Conservation (phyloP, 2,888 invertebrate genomes). For the Portevinia maculata region DNA sequence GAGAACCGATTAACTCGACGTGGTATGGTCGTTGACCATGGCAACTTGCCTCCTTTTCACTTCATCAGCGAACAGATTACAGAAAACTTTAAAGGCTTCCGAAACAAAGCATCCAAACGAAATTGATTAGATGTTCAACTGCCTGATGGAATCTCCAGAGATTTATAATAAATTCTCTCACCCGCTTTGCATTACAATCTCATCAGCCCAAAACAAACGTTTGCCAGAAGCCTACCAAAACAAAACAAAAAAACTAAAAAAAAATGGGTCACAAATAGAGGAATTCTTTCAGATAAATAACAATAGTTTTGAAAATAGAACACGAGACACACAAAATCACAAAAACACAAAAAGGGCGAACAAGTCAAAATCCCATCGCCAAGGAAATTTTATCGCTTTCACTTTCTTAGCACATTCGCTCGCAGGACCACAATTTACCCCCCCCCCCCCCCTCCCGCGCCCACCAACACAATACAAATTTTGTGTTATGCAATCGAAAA, state of each 20-base stretch:
- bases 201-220: too few relatives aligned
- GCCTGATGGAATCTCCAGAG: conserved; percentile 1
- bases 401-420: conserved; percentile 18
- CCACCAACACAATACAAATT: conserved; percentile 5
- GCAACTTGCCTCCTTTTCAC: too few relatives aligned
- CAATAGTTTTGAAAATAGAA: conserved; percentile 30
- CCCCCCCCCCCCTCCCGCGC: conserved; percentile 11
- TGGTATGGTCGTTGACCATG: too few relatives aligned
- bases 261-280: conserved; percentile 13
- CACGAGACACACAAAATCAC: neutral
- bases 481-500: conserved; percentile 13
- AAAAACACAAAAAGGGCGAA: neutral
- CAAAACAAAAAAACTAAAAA: conserved; percentile 3
- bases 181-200: neutral
- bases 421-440: conserved; percentile 17
- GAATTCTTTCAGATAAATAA: conserved; percentile 32
- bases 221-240: neutral
- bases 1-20: too few relatives aligned
- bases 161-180: conserved; percentile 22
- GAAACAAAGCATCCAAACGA: conserved; percentile 6
- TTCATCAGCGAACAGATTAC: too few relatives aligned
- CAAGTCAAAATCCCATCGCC: conserved; percentile 8
- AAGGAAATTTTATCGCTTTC: conserved; percentile 17
- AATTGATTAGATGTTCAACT: conserved; percentile 5
- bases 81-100: neutral